These are phyloP conservation scores for Zenarchopterus dispar DNA, from an alignment of 2,797 vertebrate species.

Conservation along the genomic window DNA sequence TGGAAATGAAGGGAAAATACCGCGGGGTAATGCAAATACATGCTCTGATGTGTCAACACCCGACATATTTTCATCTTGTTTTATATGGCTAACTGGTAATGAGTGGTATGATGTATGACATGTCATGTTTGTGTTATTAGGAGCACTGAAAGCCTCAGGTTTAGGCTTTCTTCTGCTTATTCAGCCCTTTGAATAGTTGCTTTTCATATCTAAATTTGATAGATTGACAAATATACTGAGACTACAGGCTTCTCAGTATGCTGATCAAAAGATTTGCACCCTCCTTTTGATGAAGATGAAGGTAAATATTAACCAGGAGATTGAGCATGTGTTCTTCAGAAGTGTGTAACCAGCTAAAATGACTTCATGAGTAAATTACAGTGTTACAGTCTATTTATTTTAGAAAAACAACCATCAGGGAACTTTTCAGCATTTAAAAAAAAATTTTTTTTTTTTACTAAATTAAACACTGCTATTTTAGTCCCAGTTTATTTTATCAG, in stretches of 20 bases:
- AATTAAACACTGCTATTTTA: neutral
- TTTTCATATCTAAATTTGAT: slow-evolving; percentile 93
- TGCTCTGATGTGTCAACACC: slow-evolving; percentile 73
- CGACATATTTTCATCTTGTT: slow-evolving; percentile 70
- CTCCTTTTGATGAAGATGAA: slow-evolving; percentile 26
- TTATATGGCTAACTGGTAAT: slow-evolving; percentile 80
- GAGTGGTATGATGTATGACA: slow-evolving; percentile 91
- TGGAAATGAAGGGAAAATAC: slow-evolving; percentile 60
- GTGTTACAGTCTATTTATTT: neutral
- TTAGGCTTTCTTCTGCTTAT: slow-evolving; percentile 91
- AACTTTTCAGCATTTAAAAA: neutral
- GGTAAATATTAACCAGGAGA: slow-evolving; percentile 30
- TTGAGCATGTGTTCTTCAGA: neutral
- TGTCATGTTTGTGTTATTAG: slow-evolving; percentile 88
- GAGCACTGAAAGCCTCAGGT: slow-evolving; percentile 84
- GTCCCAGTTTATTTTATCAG: neutral
- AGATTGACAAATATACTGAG: slow-evolving; percentile 87
- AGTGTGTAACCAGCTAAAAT: neutral
- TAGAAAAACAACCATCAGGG: neutral
- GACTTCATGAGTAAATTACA: slow-evolving; percentile 5
- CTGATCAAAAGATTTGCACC: slow-evolving; percentile 49
- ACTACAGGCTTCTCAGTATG: slow-evolving; percentile 80
- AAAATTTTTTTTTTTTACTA: no score
- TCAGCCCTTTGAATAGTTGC: slow-evolving; percentile 93
- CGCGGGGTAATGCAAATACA: slow-evolving; percentile 68